Base-by-base conservation (phyloP, 2,797 vertebrate species). In the Meriones psammophilus region DNA sequence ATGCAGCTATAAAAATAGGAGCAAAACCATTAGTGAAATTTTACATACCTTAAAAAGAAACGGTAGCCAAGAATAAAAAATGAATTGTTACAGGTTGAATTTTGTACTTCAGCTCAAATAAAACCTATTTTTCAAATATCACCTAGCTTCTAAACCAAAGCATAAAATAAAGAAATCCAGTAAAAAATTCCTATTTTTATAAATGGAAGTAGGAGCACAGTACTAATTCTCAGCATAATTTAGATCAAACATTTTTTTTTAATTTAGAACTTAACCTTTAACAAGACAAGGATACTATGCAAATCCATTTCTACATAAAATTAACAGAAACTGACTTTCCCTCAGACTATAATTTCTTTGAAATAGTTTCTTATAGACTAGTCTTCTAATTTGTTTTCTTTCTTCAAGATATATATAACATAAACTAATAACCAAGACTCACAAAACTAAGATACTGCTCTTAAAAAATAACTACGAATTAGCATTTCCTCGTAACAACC, bases 11-110 rank as follows among this genome's bases (percentile, higher is more conserved):
- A 96, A 60, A 95, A 97, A 98, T 36, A 97, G 97, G 96, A 98
- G 97, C 97, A 97, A 98, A 98, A 98, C 97, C 90, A 96, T 98
- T 97, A 98, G 97, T 98, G 97, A 98, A 98, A 98, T 98, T 98
- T 99, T 98, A 99, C 98, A 98, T 98, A 99, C 98, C 98, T 99
- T 98, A 98, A 98, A 99, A 98, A 99, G 98, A 98, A 98, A 98
- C 94, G 97, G 98, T 98, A 98, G 98, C 98, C 98, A 97, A 98
- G 98, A 98, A 98, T 98, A 98, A 97, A 97, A 98, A 76, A 96
- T 97, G 96, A 97, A 96, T 91, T 85, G 94, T 98, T 98, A 98
- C 97, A 98, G 36, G 95, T 97, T 95, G 94, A 97, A 97, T 97
- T 97, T 97, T 97, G 91, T 10, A 97, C 83, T 97, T 96, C 50